Evolutionary conservation across 2,113 vertebrate genomes (phyloP).

Genomic region (Serinus canaria): DNA sequence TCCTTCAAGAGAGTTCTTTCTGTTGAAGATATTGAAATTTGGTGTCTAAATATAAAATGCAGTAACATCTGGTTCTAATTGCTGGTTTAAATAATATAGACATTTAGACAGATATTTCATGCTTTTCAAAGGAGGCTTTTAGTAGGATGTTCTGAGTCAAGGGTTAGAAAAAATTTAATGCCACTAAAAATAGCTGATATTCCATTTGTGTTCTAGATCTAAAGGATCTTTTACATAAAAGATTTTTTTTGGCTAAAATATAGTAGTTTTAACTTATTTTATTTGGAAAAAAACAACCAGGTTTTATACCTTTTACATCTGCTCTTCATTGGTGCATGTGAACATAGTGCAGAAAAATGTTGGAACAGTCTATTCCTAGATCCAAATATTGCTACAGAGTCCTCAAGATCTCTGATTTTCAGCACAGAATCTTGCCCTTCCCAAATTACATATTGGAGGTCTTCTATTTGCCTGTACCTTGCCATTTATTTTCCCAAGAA

Average conservation of each 20-base stretch:
- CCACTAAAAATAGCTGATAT: conserved; percentile 74
- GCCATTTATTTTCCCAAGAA: background rate
- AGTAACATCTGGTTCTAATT: conserved; percentile 81
- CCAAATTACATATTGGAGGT: background rate
- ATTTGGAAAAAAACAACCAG: background rate
- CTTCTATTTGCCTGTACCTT: background rate
- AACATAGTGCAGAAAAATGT: background rate
- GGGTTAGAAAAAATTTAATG: conserved; percentile 73
- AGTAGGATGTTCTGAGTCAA: conserved; percentile 73
- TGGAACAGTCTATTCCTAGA: background rate
- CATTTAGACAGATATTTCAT: conserved; percentile 64
- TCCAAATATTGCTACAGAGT: background rate
- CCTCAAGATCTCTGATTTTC: background rate
- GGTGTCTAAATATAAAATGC: conserved; percentile 77
- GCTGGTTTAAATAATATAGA: conserved; percentile 77
- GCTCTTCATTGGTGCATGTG: background rate
- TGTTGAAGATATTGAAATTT: conserved; percentile 76
- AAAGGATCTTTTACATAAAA: conserved; percentile 39
- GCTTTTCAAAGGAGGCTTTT: conserved; percentile 73
- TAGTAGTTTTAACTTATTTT: background rate
- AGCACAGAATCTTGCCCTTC: background rate
- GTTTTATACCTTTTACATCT: background rate
- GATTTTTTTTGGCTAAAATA: background rate
- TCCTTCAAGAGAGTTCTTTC: conserved; percentile 75
- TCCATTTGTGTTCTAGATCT: conserved; percentile 60